Evolutionary conservation across 2,888 invertebrate genomes (phyloP), one percentile per base, ranked within the genome.

Genomic region (Dysmachus trigonus): DNA sequence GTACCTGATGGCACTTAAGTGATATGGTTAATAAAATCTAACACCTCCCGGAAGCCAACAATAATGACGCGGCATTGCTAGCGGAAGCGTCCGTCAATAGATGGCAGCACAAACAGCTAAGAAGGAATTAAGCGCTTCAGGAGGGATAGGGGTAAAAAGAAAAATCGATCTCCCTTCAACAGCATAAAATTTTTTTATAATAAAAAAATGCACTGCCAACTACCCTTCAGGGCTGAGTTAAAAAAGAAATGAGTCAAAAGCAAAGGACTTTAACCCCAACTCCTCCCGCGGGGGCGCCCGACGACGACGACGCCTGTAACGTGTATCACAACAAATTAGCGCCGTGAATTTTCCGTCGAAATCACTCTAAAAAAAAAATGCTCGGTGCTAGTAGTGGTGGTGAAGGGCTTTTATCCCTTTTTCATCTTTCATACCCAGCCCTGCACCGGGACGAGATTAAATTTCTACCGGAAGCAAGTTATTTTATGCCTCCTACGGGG

Each of bases 401-500:
- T 38, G 22, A 35, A 35, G 38, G 3, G 76, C 38, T 76, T 76
- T 76, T 38, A 76, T 76, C 76, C 38, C 76, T 27, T 62, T n/a
- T 62, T 62, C 27, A 62, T 62, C 22, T 62, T 76, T 22, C 6
- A 38, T 38, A 38, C 33, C 10, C n/a, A 13, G 27, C 31, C 27
- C 30, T 41, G 73, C 73, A n/a, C 33, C 33, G 15, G 35, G 15
- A 30, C 31, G 30, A 79, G 79, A 79, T 79, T 79, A 79, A 79
- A 79, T 79, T 79, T 79, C 79, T 51, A 79, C 79, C 79, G 79
- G 79, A 79, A 79, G 51, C n/a, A 41, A 79, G 51, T 79, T 47
- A 79, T 79, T 79, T 79, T 51, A 79, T 51, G 47, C 47, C 47
- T 47, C 41, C 31, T 79, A n/a, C 22, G 1, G 62, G 62, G 27